Evolutionary conservation across 2,797 vertebrate species (phyloP), one percentile per base, ranked within the genome.

Genomic region (Dicrostonyx torquatus): DNA sequence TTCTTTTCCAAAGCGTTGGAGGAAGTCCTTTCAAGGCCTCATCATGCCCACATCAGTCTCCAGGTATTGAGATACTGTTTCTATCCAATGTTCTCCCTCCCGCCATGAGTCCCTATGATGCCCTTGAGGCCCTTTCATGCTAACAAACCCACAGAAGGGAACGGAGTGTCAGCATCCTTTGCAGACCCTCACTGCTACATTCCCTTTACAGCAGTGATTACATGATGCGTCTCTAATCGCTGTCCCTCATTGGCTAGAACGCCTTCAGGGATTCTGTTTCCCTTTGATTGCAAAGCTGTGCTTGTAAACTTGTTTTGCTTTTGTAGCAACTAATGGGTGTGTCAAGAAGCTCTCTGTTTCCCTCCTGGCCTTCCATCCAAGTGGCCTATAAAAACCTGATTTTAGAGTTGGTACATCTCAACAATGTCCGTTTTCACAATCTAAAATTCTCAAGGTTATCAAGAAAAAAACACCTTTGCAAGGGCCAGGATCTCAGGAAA

Each of bases 271-370:
- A 34, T n/a, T 37, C 50, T 26, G 48, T 85, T 90, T 94, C 50
- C 34, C 78, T 94, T 53, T 68, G 62, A 94, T 86, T 88, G 93
- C 92, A 95, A 72, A 75, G 62, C 45, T 60, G 82, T 48, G 14
- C 77, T 78, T 82, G 5, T 62, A 79, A 29, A 70, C 79, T 79
- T 68, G 68, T 58, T 91, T 83, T 75, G 50, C 75, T 89, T 89
- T 78, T 66, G 50, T 53, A 90, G 92, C 55, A 77, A 79, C 92
- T 93, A 85, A 86, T 55, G 29, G 5, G 8, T n/a, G 5, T 45
- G 14, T 34, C 22, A 2, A 68, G 92, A 93, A 86, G 22, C 15
- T 24, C 55, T 20, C 66, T 76, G 50, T 5, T 50, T 58, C 26
- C 24, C 68, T 9, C 20, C 40, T 77, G 64, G 13, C 14, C 48